Evolutionary conservation across 1,140 invertebrate genomes (phyloP), one percentile per base, ranked within the genome.

Genomic region (Nasonia longicornis): DNA sequence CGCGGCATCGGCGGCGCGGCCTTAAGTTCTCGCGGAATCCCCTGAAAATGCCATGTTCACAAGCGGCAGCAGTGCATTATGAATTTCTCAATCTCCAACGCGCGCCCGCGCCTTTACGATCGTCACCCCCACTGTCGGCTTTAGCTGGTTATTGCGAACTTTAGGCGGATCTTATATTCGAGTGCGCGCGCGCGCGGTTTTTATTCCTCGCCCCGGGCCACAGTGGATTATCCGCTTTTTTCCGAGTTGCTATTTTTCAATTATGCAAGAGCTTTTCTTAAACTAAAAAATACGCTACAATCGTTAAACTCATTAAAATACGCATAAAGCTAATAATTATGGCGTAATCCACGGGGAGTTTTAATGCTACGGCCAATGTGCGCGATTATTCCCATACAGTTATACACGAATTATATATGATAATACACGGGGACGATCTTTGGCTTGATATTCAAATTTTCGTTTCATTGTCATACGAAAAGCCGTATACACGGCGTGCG

Each of bases 81-180:
- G 52, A 58, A 58, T 58, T 58, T 58, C 52, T 58, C 52, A 58
- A 58, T 58, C 52, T 58, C 52, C 52, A 58, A 58, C 52, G 52
- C 52, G 52, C 52, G 3, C 14, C 14, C 48, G 14, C 2, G 52
- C 52, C 52, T 58, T 58, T 58, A 58, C 52, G 52, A 58, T 20
- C 52, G 16, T 58, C 20, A n/a, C 20, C 20, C 52, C 7, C 20
- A 14, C 52, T n/a, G 2, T 16, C 52, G 52, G 52, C 52, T 58
- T 58, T 58, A 58, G 16, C 16, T 16, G 52, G 52, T 58, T 58
- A 58, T 58, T 58, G 52, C 52, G 52, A 58, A 58, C 20, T 58
- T 58, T 58, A 58, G 52, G 52, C 52, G 52, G 52, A 7, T 58
- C 52, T 58, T 58, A 42, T 42, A 58, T 16, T 58, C 20, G 16